These are phyloP conservation scores for Lordiphosa mommai DNA, from an alignment of 1,140 invertebrate genomes.

Conservation along the genomic window DNA sequence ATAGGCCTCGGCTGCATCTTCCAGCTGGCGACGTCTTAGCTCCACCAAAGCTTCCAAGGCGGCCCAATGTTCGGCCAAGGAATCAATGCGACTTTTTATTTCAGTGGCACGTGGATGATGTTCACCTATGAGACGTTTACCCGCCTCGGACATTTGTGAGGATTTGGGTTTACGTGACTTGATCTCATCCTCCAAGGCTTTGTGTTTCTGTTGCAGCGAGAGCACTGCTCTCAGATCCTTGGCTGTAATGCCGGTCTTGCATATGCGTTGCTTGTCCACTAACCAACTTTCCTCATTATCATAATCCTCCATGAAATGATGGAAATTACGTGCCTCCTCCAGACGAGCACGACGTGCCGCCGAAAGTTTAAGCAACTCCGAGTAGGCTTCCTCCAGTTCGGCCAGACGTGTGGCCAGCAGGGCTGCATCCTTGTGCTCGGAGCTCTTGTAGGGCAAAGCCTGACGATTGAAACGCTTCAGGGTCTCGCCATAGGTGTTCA, in stretches of 20 bases:
- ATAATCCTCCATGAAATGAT: conserved; percentile 96
- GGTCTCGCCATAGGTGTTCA: conserved; percentile 91
- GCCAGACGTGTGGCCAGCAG: conserved; percentile 86
- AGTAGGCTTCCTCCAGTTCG: conserved; percentile 86
- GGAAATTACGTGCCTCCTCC: conserved; percentile 95
- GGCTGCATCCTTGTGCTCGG: conserved; percentile 83
- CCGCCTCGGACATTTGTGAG: conserved; percentile 87
- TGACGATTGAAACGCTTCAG: conserved; percentile 88
- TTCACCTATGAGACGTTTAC: conserved; percentile 87
- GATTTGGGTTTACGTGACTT: conserved; percentile 90
- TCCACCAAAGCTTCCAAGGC: conserved; percentile 90
- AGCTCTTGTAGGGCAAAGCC: conserved; percentile 81
- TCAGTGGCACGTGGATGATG: conserved; percentile 89
- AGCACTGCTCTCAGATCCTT: conserved; percentile 95
- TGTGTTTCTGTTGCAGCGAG: conserved; percentile 96
- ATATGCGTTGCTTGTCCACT: conserved; percentile 94
- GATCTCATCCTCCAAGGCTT: conserved; percentile 95
- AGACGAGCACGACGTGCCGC: conserved; percentile 89
- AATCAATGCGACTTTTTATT: conserved; percentile 89
- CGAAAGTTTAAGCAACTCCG: conserved; percentile 83
- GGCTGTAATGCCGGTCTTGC: conserved; percentile 92
- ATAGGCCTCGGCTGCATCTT: conserved; percentile 96
- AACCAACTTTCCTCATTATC: conserved; percentile 97
- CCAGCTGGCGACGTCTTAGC: conserved; percentile 90
- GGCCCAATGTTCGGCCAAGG: conserved; percentile 91